Conservation (phyloP, 2,113 vertebrate genomes). For the Eulemur macaco region DNA sequence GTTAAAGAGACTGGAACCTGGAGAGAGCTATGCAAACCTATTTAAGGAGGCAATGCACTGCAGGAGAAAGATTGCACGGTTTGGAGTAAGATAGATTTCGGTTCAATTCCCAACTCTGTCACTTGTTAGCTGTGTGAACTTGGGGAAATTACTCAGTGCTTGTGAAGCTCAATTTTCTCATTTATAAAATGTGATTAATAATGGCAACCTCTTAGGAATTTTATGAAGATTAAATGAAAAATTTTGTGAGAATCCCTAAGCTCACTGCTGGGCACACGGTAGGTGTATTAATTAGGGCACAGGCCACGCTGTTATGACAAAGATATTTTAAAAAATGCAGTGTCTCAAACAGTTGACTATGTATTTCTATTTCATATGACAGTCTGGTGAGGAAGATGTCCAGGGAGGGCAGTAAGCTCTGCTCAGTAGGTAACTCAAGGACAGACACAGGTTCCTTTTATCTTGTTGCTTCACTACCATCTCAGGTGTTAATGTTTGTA, state of each 20-base stretch:
- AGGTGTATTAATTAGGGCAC: not conserved
- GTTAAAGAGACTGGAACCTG: not conserved
- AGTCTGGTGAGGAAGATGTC: not conserved
- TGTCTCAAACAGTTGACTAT: not conserved
- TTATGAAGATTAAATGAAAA: not conserved
- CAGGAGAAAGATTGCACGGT: not conserved
- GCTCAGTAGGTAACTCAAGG: not conserved
- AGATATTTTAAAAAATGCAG: not conserved
- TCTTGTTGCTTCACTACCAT: not conserved
- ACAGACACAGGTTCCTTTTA: not conserved
- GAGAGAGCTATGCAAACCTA: not conserved
- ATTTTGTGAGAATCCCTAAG: not conserved
- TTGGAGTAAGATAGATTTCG: not conserved
- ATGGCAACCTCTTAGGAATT: not conserved
- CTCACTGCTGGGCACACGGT: not conserved
- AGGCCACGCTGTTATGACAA: not conserved
- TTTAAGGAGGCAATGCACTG: not conserved
- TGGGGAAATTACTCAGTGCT: not conserved
- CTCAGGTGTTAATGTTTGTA: not conserved
- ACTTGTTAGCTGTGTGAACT: not conserved
- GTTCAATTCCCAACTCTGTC: not conserved
- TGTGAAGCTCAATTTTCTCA: slow-evolving; percentile 21
- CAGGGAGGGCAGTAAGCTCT: not conserved
- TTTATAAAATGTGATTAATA: slow-evolving; percentile 51
- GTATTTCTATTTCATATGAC: not conserved